phyloP scores from a whole-genome alignment of 2,888 invertebrate species.

The Laspeyria flexula region DNA sequence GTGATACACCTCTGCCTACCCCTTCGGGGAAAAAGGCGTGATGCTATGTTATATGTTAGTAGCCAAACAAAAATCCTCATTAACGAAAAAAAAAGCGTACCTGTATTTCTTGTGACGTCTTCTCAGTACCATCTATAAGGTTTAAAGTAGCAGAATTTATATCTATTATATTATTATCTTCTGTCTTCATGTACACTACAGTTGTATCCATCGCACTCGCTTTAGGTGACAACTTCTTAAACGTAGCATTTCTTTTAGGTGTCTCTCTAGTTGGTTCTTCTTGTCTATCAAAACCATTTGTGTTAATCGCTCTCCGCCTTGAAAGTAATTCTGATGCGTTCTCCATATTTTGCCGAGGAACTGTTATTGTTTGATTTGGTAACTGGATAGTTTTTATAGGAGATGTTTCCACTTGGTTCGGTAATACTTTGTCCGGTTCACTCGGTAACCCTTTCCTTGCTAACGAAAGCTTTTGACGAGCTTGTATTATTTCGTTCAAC shows the following conservation, averaged over 20 bases:
- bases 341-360: slow-evolving; percentile 75
- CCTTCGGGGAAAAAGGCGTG: no score
- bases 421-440: slow-evolving; percentile 61
- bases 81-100: no score
- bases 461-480: slow-evolving; percentile 75
- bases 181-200: slow-evolving; percentile 67
- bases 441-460: slow-evolving; percentile 74
- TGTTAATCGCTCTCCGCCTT: slow-evolving; percentile 65
- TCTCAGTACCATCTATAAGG: slow-evolving; percentile 68
- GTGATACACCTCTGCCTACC: no score
- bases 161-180: slow-evolving; percentile 73
- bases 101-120: slow-evolving; percentile 54
- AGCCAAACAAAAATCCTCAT: no score
- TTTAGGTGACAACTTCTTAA: slow-evolving; percentile 71
- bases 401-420: slow-evolving; percentile 60
- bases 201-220: slow-evolving; percentile 67
- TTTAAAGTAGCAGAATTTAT: slow-evolving; percentile 80
- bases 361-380: slow-evolving; percentile 77
- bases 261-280: slow-evolving; percentile 68
- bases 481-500: slow-evolving; percentile 79
- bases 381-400: slow-evolving; percentile 74
- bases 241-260: slow-evolving; percentile 74
- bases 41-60: no score
- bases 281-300: slow-evolving; percentile 57
- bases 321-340: slow-evolving; percentile 76